Conservation (phyloP, 1,140 invertebrate species). For the Drosophila virilis region DNA sequence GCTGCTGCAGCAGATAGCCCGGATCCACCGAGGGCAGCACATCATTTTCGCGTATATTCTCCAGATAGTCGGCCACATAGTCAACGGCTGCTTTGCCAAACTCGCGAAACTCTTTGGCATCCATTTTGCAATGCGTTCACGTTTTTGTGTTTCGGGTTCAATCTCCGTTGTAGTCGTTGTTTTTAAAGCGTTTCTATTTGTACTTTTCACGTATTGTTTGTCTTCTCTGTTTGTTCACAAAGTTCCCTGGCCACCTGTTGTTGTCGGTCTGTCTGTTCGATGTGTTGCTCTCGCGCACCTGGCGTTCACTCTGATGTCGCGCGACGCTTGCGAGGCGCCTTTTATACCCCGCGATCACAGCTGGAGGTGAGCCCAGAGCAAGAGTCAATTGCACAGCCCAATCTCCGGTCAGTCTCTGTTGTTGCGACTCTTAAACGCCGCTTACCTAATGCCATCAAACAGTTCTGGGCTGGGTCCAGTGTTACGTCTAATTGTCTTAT, state of each 20-base stretch:
- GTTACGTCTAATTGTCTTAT: conserved; percentile 12
- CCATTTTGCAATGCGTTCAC: conserved; percentile 85
- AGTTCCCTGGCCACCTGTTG: not conserved
- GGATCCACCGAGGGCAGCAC: conserved; percentile 91
- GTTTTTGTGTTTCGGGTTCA: conserved; percentile 22
- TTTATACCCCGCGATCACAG: conserved; percentile 24
- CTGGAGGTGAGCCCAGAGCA: not conserved
- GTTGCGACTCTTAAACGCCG: conserved; percentile 17
- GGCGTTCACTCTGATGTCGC: conserved; percentile 16
- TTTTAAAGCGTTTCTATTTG: conserved; percentile 41
- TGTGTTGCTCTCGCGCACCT: conserved; percentile 15
- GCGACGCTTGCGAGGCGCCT: conserved; percentile 9
- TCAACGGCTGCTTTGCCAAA: conserved; percentile 91
- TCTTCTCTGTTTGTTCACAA: conserved; percentile 29
- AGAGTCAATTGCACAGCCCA: not conserved
- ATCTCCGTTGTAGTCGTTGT: conserved; percentile 7
- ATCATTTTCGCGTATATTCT: conserved; percentile 88
- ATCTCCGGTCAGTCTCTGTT: not conserved
- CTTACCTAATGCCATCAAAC: not conserved
- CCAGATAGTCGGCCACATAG: conserved; percentile 91
- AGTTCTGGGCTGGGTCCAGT: conserved; percentile 4
- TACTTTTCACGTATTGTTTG: conserved; percentile 20
- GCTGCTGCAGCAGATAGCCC: conserved; percentile 89
- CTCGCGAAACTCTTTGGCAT: conserved; percentile 89
- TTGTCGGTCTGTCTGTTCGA: conserved; percentile 1